Percentiles rank a stretch among this genome's conserved stretches.
Evolutionary conservation across 2,888 invertebrate species (phyloP).

Genomic region (Callinectes sapidus): DNA sequence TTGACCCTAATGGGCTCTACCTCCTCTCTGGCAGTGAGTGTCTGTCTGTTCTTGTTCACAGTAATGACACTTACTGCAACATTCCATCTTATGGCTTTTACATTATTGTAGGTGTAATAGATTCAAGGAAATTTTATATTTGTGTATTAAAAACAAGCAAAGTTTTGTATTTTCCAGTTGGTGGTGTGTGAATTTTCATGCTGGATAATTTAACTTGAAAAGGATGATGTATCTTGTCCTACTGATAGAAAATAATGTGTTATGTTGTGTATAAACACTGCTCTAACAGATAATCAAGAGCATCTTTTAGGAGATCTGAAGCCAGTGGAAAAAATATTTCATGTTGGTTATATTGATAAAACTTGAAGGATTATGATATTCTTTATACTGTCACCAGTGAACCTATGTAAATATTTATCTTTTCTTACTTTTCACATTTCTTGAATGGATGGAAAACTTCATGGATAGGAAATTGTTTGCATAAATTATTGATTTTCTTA

Average conservation of each 20-base stretch:
- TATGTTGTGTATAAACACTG: no score
- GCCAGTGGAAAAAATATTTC: no score
- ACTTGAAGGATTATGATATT: no score
- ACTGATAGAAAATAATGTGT: no score
- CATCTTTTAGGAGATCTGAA: no score
- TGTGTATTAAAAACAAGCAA: not conserved
- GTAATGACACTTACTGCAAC: not conserved
- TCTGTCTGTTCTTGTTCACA: not conserved
- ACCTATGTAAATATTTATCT: no score
- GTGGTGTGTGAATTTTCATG: not conserved
- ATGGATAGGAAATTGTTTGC: conserved; percentile 37
- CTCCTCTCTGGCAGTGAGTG: conserved; percentile 93
- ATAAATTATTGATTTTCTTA: not conserved
- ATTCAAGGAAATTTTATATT: not conserved
- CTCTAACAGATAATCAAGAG: no score
- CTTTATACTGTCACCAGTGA: no score
- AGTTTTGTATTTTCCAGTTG: not conserved
- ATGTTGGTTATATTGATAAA: no score
- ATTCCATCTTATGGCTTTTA: not conserved
- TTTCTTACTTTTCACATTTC: no score
- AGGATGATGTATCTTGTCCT: no score
- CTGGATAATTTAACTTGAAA: not conserved
- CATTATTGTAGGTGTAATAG: not conserved
- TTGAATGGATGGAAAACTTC: not conserved
- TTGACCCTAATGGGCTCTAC: conserved; percentile 98